Base-by-base conservation (phyloP, 2,888 invertebrate species). In the Cartodere bifasciata region DNA sequence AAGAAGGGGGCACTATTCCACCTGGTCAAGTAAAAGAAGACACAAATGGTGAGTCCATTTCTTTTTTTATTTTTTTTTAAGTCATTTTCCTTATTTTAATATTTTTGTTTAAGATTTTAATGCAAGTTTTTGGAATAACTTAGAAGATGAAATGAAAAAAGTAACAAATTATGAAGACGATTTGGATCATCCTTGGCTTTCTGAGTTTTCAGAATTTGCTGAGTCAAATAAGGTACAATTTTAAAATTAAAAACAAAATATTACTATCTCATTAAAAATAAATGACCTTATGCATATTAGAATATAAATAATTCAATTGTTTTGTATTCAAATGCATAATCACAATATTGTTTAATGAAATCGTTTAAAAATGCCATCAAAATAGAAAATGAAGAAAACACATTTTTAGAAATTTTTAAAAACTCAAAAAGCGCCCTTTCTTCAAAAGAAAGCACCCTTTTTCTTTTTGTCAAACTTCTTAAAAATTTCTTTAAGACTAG, bases 141-240 rank as follows among this genome's bases (percentile, higher is more conserved):
- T 78, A 16, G 72, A 77, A 60, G 75, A 79, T 39, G 83, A 85
- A 56, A 84, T 86, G 81, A 75, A 75, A 35, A 77, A 79, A 52
- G 64, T 85, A 45, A 63, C 67, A n/a, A 64, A 62, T 31, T 76
- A 75, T 44, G 65, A 68, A 13, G 63, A 63, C 34, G 53, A 58
- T 9, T 46, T 53, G 34, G 70, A 72, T 26, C 69, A 75, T 53
- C 70, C 74, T 1, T 88, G 87, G 87, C 62, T 78, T 26, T 69
- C 77, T 22, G 77, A 79, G 41, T 75, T 68, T 45, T 66, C 67
- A 32, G 67, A 69, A 34, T 70, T 65, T 47, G 68, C 72, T 37
- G 72, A 75, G 48, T 68, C 70, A 1, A 72, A 72, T 45, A 74
- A 73, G 47, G 70, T 66, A 42, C 6, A 7, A 17, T 17, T n/a